Evolutionary conservation across 2,888 invertebrate genomes (phyloP).

Genomic region (Drosophila barbarae): DNA sequence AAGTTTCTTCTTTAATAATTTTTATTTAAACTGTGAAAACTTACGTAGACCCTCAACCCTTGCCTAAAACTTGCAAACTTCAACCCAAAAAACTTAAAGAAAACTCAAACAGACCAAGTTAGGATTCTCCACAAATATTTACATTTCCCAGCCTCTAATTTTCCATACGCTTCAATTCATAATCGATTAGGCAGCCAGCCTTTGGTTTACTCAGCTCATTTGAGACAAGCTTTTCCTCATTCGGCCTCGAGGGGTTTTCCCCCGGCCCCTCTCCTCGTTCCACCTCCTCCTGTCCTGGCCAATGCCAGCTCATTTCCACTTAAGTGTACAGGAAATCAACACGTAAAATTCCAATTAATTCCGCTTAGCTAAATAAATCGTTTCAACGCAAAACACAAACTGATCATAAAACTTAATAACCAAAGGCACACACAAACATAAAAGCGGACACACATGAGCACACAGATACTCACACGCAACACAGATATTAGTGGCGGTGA

Average conservation of each 20-base stretch:
- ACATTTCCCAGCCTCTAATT: neutral
- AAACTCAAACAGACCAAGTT: neutral
- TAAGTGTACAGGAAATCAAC: constrained; percentile 62
- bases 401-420: constrained; percentile 74
- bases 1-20: neutral
- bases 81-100: neutral
- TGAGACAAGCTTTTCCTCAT: constrained; percentile 6
- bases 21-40: neutral
- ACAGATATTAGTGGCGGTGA: neutral
- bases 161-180: constrained; percentile 9
- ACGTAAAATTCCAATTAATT: constrained; percentile 76
- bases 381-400: constrained; percentile 75
- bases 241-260: constrained; percentile 4
- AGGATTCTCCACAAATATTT: neutral
- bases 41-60: neutral
- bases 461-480: constrained; percentile 13
- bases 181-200: constrained; percentile 33
- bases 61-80: neutral
- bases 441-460: constrained; percentile 12
- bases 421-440: constrained; percentile 47
- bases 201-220: constrained; percentile 9
- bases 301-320: constrained; percentile 13
- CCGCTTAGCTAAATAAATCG: constrained; percentile 75
- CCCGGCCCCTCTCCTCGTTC: neutral
- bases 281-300: neutral